Percentiles rank a stretch among this genome's conserved stretches.
Conservation (phyloP, 2,888 invertebrate genomes). For the Cacoxenus indagator region DNA sequence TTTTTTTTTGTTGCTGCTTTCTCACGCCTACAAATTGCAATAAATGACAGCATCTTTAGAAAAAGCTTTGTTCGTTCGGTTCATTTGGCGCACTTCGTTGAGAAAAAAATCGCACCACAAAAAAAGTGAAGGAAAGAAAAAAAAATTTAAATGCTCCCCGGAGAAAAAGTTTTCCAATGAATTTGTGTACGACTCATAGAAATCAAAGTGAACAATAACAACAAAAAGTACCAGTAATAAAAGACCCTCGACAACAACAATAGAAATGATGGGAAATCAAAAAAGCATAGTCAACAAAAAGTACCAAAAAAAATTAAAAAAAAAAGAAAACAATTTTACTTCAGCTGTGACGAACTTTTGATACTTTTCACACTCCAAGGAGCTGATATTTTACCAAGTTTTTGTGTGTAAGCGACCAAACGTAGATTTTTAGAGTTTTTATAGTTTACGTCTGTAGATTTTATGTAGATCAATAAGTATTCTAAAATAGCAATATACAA, state of each 20-base stretch:
- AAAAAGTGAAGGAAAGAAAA: background rate
- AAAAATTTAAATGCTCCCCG: background rate
- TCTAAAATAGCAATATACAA: too few species aligned
- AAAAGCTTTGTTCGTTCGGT: background rate
- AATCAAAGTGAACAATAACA: background rate
- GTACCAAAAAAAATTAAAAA: background rate
- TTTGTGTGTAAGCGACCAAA: too few species aligned
- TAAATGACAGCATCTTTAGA: conserved; percentile 8
- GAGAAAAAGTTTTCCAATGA: background rate
- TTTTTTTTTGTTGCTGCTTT: too few species aligned
- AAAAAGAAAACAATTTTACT: background rate
- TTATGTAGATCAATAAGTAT: too few species aligned
- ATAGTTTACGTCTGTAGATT: too few species aligned
- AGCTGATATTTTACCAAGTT: too few species aligned
- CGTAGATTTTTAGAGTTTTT: too few species aligned
- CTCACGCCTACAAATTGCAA: too few species aligned
- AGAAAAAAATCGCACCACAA: conserved; percentile 12
- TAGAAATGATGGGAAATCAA: background rate
- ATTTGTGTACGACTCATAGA: background rate
- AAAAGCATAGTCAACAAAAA: background rate
- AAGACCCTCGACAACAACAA: background rate
- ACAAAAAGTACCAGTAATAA: background rate
- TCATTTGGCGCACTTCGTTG: background rate
- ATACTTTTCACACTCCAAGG: too few species aligned
- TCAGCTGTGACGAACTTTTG: too few species aligned